These are phyloP conservation scores for Lottia gigantea DNA, from an alignment of 2,888 invertebrate species.

Conservation along the genomic window DNA sequence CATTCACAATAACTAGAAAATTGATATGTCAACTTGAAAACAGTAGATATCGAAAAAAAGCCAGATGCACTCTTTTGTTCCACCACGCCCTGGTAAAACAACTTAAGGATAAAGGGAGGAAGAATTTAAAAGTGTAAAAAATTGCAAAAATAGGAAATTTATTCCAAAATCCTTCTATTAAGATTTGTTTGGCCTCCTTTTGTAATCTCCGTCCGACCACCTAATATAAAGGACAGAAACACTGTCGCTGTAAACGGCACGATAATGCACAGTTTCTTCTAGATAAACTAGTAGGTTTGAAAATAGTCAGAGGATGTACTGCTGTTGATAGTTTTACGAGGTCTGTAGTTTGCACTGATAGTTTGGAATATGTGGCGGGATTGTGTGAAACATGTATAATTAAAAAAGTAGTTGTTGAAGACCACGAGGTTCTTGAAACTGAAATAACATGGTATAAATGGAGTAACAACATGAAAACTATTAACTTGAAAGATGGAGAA, in stretches of 20 bases:
- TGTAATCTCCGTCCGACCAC: constrained; percentile 28
- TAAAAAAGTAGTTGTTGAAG: no score
- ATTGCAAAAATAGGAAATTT: constrained; percentile 21
- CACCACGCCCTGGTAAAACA: neutral
- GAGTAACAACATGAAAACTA: neutral
- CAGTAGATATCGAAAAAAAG: neutral
- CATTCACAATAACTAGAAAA: neutral
- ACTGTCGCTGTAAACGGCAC: constrained; percentile 35
- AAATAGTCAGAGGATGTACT: neutral
- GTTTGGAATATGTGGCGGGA: no score
- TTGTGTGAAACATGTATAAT: no score
- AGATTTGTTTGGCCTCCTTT: constrained; percentile 37
- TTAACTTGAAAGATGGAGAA: neutral
- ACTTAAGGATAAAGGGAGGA: neutral
- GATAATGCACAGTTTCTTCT: constrained; percentile 30
- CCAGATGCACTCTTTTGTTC: neutral
- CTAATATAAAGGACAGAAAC: constrained; percentile 32
- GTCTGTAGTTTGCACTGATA: no score
- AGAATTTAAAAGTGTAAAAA: neutral
- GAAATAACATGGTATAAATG: neutral
- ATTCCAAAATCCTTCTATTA: constrained; percentile 14
- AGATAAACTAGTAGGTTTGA: constrained; percentile 18
- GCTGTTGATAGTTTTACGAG: no score
- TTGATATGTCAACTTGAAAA: neutral
- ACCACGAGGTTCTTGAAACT: neutral